Conservation (phyloP, 2,797 vertebrate species). For the Chrysolophus pictus region DNA sequence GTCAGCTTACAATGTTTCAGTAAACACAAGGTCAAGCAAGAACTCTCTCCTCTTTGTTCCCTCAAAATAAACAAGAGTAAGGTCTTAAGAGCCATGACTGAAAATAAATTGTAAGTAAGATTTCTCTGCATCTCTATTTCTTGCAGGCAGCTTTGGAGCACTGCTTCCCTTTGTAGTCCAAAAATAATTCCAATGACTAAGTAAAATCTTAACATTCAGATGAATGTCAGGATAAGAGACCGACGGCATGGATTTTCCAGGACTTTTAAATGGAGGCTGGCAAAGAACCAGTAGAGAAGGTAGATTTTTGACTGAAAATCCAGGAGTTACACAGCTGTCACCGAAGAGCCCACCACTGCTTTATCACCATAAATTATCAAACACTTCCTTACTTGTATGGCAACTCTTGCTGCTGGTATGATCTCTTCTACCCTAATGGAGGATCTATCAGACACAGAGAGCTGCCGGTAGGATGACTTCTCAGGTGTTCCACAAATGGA, state of each 20-base stretch:
- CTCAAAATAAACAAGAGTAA: not conserved
- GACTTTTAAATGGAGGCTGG: not conserved
- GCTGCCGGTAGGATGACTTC: slow-evolving; percentile 94
- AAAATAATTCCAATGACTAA: not conserved
- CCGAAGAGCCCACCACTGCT: rapidly evolving
- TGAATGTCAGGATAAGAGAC: not conserved
- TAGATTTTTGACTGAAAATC: not conserved
- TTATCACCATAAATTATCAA: not conserved
- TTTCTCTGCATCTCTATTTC: not conserved
- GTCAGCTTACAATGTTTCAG: not conserved
- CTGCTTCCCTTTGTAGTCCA: not conserved
- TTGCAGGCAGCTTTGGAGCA: not conserved
- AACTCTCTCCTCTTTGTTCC: not conserved
- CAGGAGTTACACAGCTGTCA: not conserved
- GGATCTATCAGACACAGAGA: slow-evolving; percentile 96
- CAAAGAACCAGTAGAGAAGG: not conserved
- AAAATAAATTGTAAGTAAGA: not conserved
- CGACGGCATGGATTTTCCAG: not conserved
- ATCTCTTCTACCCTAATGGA: slow-evolving; percentile 98
- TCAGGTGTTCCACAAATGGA: slow-evolving; percentile 96
- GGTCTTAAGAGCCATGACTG: rapidly evolving
- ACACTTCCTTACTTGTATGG: slow-evolving; percentile 88
- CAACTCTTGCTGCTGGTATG: slow-evolving; percentile 95
- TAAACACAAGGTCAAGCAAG: not conserved
- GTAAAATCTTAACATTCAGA: not conserved